Evolutionary conservation across 2,113 vertebrate species (phyloP).

Genomic region (Ptilonorhynchus violaceus): DNA sequence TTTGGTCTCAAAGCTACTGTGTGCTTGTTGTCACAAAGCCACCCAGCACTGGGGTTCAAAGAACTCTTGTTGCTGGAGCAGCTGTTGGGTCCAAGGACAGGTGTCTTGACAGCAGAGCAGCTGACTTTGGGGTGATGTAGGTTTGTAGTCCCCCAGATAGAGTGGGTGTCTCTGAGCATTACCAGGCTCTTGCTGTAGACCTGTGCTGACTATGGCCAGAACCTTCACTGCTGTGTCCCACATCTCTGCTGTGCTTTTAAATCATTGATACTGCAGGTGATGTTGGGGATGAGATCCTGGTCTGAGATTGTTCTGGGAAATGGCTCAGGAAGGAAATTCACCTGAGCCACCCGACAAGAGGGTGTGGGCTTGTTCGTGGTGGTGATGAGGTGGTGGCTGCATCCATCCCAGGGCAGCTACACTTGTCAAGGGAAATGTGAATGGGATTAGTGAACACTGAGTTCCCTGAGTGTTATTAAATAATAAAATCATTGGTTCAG

Average conservation of each 20-base stretch:
- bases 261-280: not conserved
- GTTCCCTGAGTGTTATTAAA: not conserved
- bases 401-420: not conserved
- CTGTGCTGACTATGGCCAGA: not conserved
- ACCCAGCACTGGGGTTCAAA: not conserved
- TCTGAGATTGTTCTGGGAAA: not conserved
- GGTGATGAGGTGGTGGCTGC: not conserved
- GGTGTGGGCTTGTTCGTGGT: too few relatives aligned
- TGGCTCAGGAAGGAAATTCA: not conserved
- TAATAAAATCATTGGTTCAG: not conserved
- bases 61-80: slow-evolving; percentile 15
- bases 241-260: not conserved
- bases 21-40: not conserved
- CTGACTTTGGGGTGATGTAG: not conserved
- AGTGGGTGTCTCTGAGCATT: not conserved
- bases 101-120: not conserved
- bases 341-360: not conserved
- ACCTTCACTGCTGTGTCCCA: not conserved
- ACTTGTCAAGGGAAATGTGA: not conserved
- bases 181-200: not conserved
- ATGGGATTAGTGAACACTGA: not conserved
- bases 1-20: rapidly evolving
- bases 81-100: not conserved
- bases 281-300: not conserved
- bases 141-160: not conserved